Base-by-base conservation (phyloP, 2,888 invertebrate species). In the Synergus umbraculus region DNA sequence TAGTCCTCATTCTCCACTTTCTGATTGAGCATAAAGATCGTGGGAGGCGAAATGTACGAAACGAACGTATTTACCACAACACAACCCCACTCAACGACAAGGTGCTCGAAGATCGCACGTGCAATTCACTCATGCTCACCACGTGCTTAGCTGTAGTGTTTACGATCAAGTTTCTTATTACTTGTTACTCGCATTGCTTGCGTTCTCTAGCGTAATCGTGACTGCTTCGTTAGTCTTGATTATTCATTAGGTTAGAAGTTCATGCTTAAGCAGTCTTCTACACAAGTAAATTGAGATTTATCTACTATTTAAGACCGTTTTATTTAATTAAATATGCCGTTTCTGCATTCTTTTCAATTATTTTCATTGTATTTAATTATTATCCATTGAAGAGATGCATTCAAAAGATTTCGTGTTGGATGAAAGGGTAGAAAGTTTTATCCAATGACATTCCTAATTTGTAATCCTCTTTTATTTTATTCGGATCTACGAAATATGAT, bases 1-100 rank as follows among this genome's bases (percentile, higher is more conserved):
- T 88, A 90, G 89, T 87, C 91, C 92, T 87, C 90, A 78, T 91
- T 91, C 86, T 91, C 91, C 85, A 92, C 91, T 91, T 92, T 89
- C 87, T 82, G 84, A 82, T 73, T 60, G 65, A 78, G 79, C 79
- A 84, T 84, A 84, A 82, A 85, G 81, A 81, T 83, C 83, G 86
- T 86, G 85, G 85, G 85, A 85, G 85, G 84, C 80, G 69, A 77
- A 77, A 77, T 77, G 77, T 49, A 77, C 66, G 79, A 83, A 78
- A 76, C 13, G 73, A 13, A 73, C 58, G 60, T 77, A 69, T 77
- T 77, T 43, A 65, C 66, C 67, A 22, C 77, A 67, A 76, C 65
- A 41, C 43, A 63, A n/a, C 22, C 37, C 15, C 29, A 13, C 18
- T 46, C 65, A 22, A 44, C 63, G 65, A 69, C 49, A 80, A 63